phyloP scores from a whole-genome alignment of 2,113 vertebrate species.

The Sialia sialis region DNA sequence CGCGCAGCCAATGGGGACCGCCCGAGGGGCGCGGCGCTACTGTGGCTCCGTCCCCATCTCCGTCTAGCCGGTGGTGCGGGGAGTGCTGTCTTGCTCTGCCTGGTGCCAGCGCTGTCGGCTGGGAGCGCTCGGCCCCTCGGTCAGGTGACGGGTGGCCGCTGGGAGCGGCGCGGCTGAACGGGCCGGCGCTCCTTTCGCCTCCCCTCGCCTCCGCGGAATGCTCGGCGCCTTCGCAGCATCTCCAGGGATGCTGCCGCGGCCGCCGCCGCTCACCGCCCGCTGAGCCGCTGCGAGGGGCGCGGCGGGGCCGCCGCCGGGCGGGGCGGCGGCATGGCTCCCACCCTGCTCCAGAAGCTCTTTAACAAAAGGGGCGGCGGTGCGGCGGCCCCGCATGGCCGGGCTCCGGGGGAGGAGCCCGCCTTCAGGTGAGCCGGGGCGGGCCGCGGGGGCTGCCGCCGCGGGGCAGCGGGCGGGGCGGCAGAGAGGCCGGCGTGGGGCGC shows the following conservation, averaged over 20 bases:
- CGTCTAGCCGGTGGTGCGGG: background rate
- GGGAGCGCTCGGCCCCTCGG: background rate
- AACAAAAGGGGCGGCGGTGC: no score
- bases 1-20: background rate
- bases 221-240: background rate
- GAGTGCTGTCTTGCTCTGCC: background rate
- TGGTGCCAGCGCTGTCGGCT: background rate
- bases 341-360: no score
- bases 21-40: background rate
- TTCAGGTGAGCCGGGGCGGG: no score
- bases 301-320: no score
- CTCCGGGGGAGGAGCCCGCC: no score
- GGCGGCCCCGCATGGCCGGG: no score
- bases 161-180: background rate
- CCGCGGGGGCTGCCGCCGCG: no score
- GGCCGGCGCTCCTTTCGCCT: background rate
- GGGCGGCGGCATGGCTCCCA: no score
- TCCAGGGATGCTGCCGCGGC: background rate
- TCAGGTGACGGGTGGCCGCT: conserved; percentile 11
- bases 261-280: background rate
- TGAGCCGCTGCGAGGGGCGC: background rate
- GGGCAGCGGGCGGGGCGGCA: background rate
- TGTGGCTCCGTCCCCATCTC: background rate
- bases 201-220: background rate
- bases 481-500: background rate